These are phyloP conservation scores for Acrocephalus scirpaceus DNA, from an alignment of 2,797 vertebrate species.

Conservation along the genomic window DNA sequence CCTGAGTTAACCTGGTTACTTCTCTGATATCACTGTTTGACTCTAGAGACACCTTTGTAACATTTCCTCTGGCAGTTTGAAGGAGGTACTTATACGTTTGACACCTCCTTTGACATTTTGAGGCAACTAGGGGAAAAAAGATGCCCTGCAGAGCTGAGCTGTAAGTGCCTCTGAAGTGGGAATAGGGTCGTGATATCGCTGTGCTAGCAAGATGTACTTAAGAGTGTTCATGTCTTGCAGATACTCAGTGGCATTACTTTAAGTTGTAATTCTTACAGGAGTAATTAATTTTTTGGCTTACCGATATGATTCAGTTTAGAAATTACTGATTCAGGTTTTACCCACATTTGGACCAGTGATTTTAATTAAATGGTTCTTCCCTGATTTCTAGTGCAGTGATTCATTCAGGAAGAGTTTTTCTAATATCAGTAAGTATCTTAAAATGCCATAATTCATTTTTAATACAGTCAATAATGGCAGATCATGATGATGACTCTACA, in stretches of 20 bases:
- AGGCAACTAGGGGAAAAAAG: background rate
- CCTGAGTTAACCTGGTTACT: background rate
- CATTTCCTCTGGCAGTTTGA: background rate
- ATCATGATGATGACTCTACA: background rate
- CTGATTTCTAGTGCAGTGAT: background rate
- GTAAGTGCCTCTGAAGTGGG: background rate
- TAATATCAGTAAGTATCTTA: background rate
- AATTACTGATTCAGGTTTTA: background rate
- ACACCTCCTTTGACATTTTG: background rate
- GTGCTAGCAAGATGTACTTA: background rate
- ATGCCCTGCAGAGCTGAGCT: background rate
- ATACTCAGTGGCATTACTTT: background rate
- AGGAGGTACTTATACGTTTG: background rate
- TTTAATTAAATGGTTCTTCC: background rate
- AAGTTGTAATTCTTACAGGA: background rate
- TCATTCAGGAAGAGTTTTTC: background rate
- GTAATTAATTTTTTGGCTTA: background rate
- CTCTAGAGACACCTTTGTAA: background rate
- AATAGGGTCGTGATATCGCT: rapidly evolving
- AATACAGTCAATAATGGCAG: background rate
- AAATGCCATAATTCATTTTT: background rate
- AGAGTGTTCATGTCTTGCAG: background rate
- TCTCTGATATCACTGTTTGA: background rate
- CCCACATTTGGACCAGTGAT: background rate
- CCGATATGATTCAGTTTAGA: background rate